Evolutionary conservation across 1,140 invertebrate species (phyloP).

Genomic region (Cotesia glomerata): DNA sequence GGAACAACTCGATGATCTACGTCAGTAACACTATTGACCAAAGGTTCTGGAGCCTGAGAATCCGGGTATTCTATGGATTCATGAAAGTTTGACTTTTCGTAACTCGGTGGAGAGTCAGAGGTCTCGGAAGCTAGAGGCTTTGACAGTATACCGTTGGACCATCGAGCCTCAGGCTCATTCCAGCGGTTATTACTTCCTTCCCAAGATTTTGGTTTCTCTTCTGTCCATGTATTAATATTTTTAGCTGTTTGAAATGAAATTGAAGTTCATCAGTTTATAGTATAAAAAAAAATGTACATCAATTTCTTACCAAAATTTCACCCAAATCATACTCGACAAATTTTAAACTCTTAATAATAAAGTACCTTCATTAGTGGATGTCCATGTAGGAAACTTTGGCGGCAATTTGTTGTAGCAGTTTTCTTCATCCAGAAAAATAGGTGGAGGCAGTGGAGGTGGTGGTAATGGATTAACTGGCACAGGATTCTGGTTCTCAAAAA

Average conservation of each 20-base stretch:
- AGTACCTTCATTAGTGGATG: slow-evolving; percentile 48
- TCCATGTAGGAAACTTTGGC: slow-evolving; percentile 64
- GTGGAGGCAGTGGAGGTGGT: slow-evolving; percentile 69
- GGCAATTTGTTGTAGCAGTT: slow-evolving; percentile 62
- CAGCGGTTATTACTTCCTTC: slow-evolving; percentile 54
- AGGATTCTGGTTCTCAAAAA: slow-evolving; percentile 41
- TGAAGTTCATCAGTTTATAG: slow-evolving; percentile 37
- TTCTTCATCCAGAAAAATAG: slow-evolving; percentile 61
- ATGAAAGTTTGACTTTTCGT: slow-evolving; percentile 66
- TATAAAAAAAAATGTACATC: no score
- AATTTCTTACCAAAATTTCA: no score
- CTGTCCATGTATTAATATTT: slow-evolving; percentile 46
- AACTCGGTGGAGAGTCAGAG: slow-evolving; percentile 72
- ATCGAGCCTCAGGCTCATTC: slow-evolving; percentile 50
- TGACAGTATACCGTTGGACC: slow-evolving; percentile 43
- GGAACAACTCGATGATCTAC: slow-evolving; percentile 67
- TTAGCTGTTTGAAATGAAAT: slow-evolving; percentile 53
- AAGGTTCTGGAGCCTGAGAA: slow-evolving; percentile 54
- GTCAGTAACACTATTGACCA: slow-evolving; percentile 62
- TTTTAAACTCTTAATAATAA: no score
- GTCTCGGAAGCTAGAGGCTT: slow-evolving; percentile 61
- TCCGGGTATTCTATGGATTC: slow-evolving; percentile 69
- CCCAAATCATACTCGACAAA: no score
- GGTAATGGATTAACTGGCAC: slow-evolving; percentile 58
- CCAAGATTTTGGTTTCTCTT: slow-evolving; percentile 42